Evolutionary conservation across 2,888 invertebrate genomes (phyloP).

Genomic region (Philaethria dido): DNA sequence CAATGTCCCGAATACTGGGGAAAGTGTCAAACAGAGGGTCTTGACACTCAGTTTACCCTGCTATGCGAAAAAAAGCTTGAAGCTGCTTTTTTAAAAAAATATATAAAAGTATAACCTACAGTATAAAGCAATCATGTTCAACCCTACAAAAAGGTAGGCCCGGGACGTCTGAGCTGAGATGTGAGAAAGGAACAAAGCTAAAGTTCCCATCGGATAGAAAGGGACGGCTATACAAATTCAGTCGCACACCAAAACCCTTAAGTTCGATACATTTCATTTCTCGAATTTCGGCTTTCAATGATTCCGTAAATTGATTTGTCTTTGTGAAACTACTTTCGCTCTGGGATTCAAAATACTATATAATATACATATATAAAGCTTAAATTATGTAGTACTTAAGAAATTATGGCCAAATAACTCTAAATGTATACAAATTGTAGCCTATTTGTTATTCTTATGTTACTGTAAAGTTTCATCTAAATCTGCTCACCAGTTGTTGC

Average conservation of each 20-base stretch:
- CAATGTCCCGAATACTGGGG: too few species aligned
- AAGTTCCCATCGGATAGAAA: constrained; percentile 49
- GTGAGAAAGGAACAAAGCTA: constrained; percentile 63
- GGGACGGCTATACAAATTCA: constrained; percentile 51
- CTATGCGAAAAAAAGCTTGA: too few species aligned
- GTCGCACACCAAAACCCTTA: constrained; percentile 47
- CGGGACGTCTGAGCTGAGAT: constrained; percentile 77
- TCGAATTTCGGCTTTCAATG: constrained; percentile 50
- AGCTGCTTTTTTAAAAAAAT: too few species aligned
- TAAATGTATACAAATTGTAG: too few species aligned
- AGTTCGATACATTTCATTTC: constrained; percentile 57
- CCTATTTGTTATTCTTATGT: too few species aligned
- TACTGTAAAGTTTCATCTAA: too few species aligned
- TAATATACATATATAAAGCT: background rate
- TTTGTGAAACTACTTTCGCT: constrained; percentile 21
- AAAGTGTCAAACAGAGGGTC: too few species aligned
- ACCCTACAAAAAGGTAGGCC: constrained; percentile 65
- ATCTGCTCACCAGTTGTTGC: too few species aligned
- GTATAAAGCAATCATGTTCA: constrained; percentile 37
- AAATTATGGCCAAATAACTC: too few species aligned
- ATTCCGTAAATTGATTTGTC: constrained; percentile 39
- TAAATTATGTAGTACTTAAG: background rate
- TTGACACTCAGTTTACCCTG: too few species aligned
- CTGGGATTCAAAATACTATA: constrained; percentile 1
- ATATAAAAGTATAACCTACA: background rate